Evolutionary conservation across 2,113 vertebrate species (phyloP), one percentile per base, ranked within the genome.

Genomic region (Lampris incognitus): DNA sequence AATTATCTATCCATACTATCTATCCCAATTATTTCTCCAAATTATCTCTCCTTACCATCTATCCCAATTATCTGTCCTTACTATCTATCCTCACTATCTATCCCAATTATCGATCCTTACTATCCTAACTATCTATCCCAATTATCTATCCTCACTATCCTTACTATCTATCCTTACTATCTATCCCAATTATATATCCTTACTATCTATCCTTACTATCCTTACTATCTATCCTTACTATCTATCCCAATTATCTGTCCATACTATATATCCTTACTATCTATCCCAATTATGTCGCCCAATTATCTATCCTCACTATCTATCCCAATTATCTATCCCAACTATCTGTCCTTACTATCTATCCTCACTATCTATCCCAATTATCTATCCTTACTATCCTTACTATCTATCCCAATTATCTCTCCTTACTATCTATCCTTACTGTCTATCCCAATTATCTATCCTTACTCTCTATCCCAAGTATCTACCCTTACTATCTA

Each of bases 61-160:
- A 24, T 74, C 60, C 37, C 62, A 60, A 83, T 88, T 86, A 79
- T 64, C 67, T 79, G 70, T 80, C 77, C 81, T 24, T 24, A 24
- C 24, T 24, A 24, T 24, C 78, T 83, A 84, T 24, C 24, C 24
- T 24, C 0, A 24, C 0, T 24, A 24, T 24, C 24, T 24, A 24
- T 24, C 24, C 24, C 24, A 24, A 24, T 24, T 24, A 24, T 24
- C 24, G 0, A 24, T 24, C 24, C 24, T 24, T 24, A 24, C 24
- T 24, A 0, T 24, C 24, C 24, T 24, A 0, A 24, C 24, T 24
- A 24, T 24, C n/a, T n/a, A n/a, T n/a, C n/a, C n/a, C n/a, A n/a
- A n/a, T n/a, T n/a, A n/a, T n/a, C n/a, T n/a, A n/a, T n/a, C n/a
- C n/a, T n/a, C n/a, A n/a, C 24, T 24, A 24, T 24, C 24, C 24